Evolutionary conservation across 2,797 vertebrate genomes (phyloP), one percentile per base, ranked within the genome.

Genomic region (Chrysolophus pictus): DNA sequence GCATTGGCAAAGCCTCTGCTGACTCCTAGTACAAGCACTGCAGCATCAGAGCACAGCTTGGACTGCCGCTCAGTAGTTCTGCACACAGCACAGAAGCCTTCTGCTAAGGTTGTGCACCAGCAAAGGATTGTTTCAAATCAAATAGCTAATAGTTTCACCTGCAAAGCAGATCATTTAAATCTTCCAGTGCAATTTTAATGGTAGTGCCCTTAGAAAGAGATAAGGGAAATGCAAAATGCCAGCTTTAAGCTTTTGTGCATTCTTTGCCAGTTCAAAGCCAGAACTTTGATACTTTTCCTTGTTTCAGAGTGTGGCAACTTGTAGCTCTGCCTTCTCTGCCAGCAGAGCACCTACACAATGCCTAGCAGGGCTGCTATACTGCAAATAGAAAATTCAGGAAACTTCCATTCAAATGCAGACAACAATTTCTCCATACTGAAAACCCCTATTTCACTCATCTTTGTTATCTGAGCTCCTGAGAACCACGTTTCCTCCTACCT

Each of bases 401-500:
- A 64, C 9, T 55, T 23, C 2, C 5, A 11, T 41, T 70, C 26
- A 81, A 41, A 11, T 2, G 8, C 3, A 24, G 33, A 37, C 22
- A 69, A 59, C 15, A 88, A 15, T 26, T 64, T 49, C 39, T 79
- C 64, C 35, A 23, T 68, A 11, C 47, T 59, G 26, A n/a, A 62
- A 8, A 42, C 8, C 58, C 42, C 62, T 39, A n/a, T 41, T 28
- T 71, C 7, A 10, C 47, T 44, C 37, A 39, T 29, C 75, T 84
- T 44, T 73, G 21, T 37, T 26, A n/a, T 26, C 26, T 62, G 31
- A 87, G 42, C 49, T 70, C 71, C 71, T 47, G 70, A 46, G 31
- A 71, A 78, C 5, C 42, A 7, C 14, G 10, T 63, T 82, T 90
- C 85, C 41, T 94, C 98, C 91, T 98, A 99, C 99, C 99, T 99